Evolutionary conservation across 2,888 invertebrate genomes (phyloP), one percentile per base, ranked within the genome.

Genomic region (Agrochola macilenta): DNA sequence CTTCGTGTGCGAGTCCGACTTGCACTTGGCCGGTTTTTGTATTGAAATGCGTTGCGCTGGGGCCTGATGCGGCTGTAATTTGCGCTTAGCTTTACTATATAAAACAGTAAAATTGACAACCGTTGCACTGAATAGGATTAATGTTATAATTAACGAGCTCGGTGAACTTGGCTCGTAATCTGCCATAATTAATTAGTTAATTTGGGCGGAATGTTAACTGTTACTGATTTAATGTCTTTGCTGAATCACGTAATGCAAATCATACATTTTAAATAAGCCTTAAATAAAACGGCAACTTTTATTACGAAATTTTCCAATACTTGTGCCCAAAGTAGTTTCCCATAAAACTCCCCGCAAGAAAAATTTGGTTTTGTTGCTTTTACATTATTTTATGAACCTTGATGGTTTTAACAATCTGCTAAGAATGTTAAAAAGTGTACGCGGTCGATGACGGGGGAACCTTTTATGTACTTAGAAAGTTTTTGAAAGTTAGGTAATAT

Each of bases 371-470:
- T 70, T 76, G 26, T 81, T 65, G 69, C 49, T 69, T 57, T 39
- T 81, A 66, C 17, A 17, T 75, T 60, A 0, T 74, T 69, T 75
- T 65, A 69, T 43, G 43, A 66, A 58, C 52, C n/a, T 70, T 66
- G 61, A 68, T 61, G 43, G 52, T 35, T 63, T 70, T 26, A 71
- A 64, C 54, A 76, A 81, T 71, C 76, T 63, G 76, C 60, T n/a
- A 76, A 70, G 61, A 76, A 81, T 81, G 61, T 70, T 66, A 70
- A 70, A 60, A 71, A 58, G 20, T 68, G 68, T 68, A 76, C 2
- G 66, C 61, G 81, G 81, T 71, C 71, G 17, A 76, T 81, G 70
- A 63, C 76, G 8, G 68, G 7, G 35, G 63, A 52, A 54, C 35
- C 26, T 70, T 81, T 61, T 60, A 54, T n/a, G 17, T 52, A 17